phyloP scores from a whole-genome alignment of 2,888 invertebrate species.

The Cheilosia vulpina region DNA sequence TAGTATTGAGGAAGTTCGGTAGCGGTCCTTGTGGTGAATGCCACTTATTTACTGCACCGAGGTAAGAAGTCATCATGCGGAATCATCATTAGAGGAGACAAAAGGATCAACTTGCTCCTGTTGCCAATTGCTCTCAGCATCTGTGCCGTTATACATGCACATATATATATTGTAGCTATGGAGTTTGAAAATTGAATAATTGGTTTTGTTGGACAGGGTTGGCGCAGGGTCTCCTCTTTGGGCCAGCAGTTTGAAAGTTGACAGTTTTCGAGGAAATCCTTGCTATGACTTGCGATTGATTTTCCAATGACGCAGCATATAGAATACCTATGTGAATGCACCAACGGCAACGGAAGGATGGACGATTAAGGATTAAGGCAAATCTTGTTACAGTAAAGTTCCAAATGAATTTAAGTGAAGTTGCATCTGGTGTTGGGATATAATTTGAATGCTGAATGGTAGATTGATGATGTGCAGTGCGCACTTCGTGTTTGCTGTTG shows the following conservation, averaged over 20 bases:
- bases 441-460: constrained; percentile 45
- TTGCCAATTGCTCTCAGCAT: constrained; percentile 4
- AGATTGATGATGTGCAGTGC: constrained; percentile 55
- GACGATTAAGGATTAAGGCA: constrained; percentile 56
- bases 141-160: not conserved
- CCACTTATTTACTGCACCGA: constrained; percentile 65
- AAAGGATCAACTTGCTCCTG: constrained; percentile 56
- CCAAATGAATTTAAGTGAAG: constrained; percentile 65
- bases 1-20: constrained; percentile 10
- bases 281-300: constrained; percentile 50
- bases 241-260: constrained; percentile 41
- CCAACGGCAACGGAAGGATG: constrained; percentile 2
- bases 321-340: not conserved
- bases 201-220: constrained; percentile 48
- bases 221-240: not conserved
- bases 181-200: constrained; percentile 69
- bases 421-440: constrained; percentile 41
- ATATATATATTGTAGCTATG: not conserved
- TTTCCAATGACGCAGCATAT: constrained; percentile 10
- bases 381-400: constrained; percentile 66
- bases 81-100: constrained; percentile 67
- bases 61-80: constrained; percentile 68
- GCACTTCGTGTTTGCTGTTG: not conserved
- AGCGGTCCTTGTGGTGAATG: constrained; percentile 35
- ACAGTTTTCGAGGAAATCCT: constrained; percentile 42